Base-by-base conservation (phyloP, 1,140 invertebrate species). In the Phocides pigmalion region DNA sequence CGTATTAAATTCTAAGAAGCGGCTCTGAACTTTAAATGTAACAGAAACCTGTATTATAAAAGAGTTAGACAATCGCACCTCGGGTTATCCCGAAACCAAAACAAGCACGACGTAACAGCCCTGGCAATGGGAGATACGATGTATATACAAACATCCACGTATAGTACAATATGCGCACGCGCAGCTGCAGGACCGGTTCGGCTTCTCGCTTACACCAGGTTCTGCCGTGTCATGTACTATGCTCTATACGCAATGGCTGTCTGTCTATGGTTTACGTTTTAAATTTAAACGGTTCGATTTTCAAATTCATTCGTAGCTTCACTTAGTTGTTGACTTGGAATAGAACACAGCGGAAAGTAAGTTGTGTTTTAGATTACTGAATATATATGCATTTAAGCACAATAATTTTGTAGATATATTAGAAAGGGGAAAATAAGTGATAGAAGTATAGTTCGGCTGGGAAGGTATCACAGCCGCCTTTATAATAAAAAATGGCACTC, bases 111-210 rank as follows among this genome's bases (percentile, higher is more conserved):
- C 35, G 22, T 3, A 56, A 32, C 49, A 50, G 39, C 56, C 37
- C 53, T 59, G 54, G 35, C 51, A 54, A 39, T 42, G 46, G 47
- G 17, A 63, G 44, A 62, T 56, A 59, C n/a, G n/a, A n/a, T n/a
- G n/a, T n/a, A n/a, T n/a, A n/a, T n/a, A n/a, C n/a, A n/a, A n/a
- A n/a, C n/a, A n/a, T n/a, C n/a, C n/a, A n/a, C 61, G 12, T 39
- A 61, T 37, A 44, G 11, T 66, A 59, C 54, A 62, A 69, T 46
- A 58, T 20, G 70, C 64, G 82, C 75, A 79, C 76, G 78, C 79
- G 84, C 85, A 88, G 85, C 85, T 88, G 85, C 84, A 76, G 53
- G 68, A 83, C 79, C 79, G 79, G 79, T 82, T 76, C 62, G 37
- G 66, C 67, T 74, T 76, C 76, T 79, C 74, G 70, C 67, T 75